These are phyloP conservation scores for Coreoperca whiteheadi DNA, from an alignment of 2,113 vertebrate genomes.

Conservation along the genomic window DNA sequence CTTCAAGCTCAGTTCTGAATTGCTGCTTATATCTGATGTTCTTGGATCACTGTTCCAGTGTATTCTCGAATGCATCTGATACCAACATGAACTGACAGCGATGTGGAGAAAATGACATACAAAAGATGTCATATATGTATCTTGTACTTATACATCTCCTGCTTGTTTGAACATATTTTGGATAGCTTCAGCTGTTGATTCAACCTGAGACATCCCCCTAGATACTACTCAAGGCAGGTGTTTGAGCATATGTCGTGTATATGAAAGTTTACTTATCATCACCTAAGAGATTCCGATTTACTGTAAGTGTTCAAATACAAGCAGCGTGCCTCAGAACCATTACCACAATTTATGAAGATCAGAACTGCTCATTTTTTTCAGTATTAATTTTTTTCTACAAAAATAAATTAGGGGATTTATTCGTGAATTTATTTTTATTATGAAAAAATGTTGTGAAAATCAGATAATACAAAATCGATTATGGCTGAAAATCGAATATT, in stretches of 20 bases:
- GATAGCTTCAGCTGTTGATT: constrained; percentile 3
- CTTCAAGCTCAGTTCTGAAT: constrained; percentile 51
- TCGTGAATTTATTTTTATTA: neutral
- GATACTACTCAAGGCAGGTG: neutral
- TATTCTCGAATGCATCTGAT: constrained; percentile 66
- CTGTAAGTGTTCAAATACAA: neutral
- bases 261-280: neutral
- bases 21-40: constrained; percentile 60
- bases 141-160: neutral
- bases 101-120: constrained; percentile 27
- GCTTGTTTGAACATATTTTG: constrained; percentile 16
- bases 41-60: constrained; percentile 53
- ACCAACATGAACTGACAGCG: constrained; percentile 40
- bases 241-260: constrained; percentile 5
- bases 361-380: constrained; percentile 8
- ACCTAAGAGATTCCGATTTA: neutral
- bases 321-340: neutral
- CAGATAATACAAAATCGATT: neutral
- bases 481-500: neutral
- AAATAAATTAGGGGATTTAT: constrained; percentile 16
- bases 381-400: neutral
- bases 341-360: neutral
- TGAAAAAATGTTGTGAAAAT: constrained; percentile 11
- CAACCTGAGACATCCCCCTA: neutral
- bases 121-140: constrained; percentile 22